Conservation (phyloP, 2,888 invertebrate genomes). For the Strigamia maritima region DNA sequence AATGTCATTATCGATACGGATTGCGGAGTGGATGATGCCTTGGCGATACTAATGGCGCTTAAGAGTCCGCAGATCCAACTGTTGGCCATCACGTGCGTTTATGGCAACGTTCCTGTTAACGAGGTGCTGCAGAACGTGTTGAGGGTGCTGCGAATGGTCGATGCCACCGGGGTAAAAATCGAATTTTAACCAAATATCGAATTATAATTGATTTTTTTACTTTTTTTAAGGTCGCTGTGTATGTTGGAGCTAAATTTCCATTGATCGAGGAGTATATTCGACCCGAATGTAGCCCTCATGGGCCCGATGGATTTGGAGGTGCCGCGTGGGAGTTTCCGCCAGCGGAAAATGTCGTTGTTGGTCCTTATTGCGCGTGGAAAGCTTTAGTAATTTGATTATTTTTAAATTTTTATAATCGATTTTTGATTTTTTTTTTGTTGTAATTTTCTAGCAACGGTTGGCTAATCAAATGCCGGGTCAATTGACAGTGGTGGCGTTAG, state of each 20-base stretch:
- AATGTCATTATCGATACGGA: slow-evolving; percentile 29
- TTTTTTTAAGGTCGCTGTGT: background rate
- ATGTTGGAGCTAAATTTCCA: background rate
- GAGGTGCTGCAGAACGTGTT: slow-evolving; percentile 1
- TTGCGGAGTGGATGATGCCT: slow-evolving; percentile 27
- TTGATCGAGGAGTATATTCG: background rate
- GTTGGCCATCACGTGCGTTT: slow-evolving; percentile 16
- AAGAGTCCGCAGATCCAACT: background rate
- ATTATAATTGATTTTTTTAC: background rate
- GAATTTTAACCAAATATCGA: too few relatives aligned
- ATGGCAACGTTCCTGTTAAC: slow-evolving; percentile 11
- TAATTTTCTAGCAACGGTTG: slow-evolving; percentile 1
- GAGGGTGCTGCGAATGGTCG: slow-evolving; percentile 11
- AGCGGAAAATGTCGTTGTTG: background rate
- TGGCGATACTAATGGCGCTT: slow-evolving; percentile 9
- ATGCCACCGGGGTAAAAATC: background rate
- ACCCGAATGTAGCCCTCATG: background rate
- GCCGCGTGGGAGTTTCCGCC: slow-evolving; percentile 19
- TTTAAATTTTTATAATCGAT: background rate
- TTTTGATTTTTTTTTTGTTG: background rate
- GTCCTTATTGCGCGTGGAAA: background rate
- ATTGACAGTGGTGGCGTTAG: slow-evolving; percentile 31
- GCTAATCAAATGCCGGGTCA: slow-evolving; percentile 31
- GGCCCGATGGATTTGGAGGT: slow-evolving; percentile 30
- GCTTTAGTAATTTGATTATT: background rate